Conservation (phyloP, 2,113 vertebrate genomes). For the Megaceryle torquata region DNA sequence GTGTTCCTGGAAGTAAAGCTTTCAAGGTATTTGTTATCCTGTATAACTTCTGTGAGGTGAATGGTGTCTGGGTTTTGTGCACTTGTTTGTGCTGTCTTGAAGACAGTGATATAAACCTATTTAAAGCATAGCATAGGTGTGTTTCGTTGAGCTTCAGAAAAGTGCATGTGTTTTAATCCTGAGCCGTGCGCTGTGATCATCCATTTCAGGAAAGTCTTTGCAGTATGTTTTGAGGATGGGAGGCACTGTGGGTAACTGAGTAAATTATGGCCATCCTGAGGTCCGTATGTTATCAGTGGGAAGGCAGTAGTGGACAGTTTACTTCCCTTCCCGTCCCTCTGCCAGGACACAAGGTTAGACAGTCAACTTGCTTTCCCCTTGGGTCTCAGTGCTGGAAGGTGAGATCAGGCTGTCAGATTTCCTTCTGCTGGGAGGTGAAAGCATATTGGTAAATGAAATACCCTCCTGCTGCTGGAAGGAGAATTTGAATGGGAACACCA, state of each 20-base stretch:
- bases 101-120: neutral
- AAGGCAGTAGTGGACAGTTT: neutral
- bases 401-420: neutral
- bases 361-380: neutral
- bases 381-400: neutral
- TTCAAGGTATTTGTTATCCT: neutral
- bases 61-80: too few species aligned
- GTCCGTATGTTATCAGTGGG: neutral
- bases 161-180: neutral
- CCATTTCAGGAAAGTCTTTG: neutral
- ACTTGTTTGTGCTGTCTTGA: neutral
- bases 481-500: neutral
- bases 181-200: neutral
- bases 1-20: neutral
- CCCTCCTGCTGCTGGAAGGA: neutral
- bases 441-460: neutral
- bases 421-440: neutral
- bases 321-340: neutral
- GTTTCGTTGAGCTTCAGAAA: neutral
- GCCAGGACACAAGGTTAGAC: neutral
- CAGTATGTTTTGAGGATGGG: neutral
- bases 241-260: neutral
- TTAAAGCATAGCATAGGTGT: neutral
- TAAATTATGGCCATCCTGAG: neutral
- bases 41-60: neutral